Evolutionary conservation across 2,888 invertebrate species (phyloP), one percentile per base, ranked within the genome.

Genomic region (Macrosiphum euphorbiae): DNA sequence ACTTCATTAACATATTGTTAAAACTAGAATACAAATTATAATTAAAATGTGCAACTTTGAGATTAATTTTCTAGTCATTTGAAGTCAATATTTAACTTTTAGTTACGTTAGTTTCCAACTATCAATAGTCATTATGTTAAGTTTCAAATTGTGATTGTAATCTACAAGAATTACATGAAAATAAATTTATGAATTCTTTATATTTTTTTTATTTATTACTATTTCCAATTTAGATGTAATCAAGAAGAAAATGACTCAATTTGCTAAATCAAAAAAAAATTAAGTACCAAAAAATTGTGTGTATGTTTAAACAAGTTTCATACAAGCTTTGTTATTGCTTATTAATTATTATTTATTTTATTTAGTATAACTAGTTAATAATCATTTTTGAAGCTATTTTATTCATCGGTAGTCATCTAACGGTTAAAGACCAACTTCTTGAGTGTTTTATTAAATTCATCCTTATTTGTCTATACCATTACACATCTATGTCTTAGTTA

Each of bases 111-210:
- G 55, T 84, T 50, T 16, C 88, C 55, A 89, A 84, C 55, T 84
- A 92, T 55, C 47, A 84, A 84, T 89, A 92, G 92, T 92, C 92
- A 92, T 89, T 92, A 92, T 55, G 7, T 92, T 92, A 92, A 92
- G 92, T 55, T 47, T 55, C 1, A 78, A 90, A 85, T 93, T 93
- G 85, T 90, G 61, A 86, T 93, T 67, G 35, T 88, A 67, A 67
- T 90, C 24, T 50, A 11, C 5, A 52, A 84, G 47, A 87, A 86
- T 44, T 44, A 35, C 20, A 44, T 44, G 44, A 85, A 55, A 55
- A 28, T 91, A 44, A 41, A 86, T 91, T 47, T 86, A 13, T 47
- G 26, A 28, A 47, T 86, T 86, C 28, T 13, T 16, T 78, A 35
- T 78, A n/a, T 13, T 47, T 35, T 44, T 28, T 41, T 50, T 28